A percentile compares a stretch with the other conserved stretches of the same genome.
Evolutionary conservation across 2,113 vertebrate genomes (phyloP).

Genomic region (Noctilio leporinus): DNA sequence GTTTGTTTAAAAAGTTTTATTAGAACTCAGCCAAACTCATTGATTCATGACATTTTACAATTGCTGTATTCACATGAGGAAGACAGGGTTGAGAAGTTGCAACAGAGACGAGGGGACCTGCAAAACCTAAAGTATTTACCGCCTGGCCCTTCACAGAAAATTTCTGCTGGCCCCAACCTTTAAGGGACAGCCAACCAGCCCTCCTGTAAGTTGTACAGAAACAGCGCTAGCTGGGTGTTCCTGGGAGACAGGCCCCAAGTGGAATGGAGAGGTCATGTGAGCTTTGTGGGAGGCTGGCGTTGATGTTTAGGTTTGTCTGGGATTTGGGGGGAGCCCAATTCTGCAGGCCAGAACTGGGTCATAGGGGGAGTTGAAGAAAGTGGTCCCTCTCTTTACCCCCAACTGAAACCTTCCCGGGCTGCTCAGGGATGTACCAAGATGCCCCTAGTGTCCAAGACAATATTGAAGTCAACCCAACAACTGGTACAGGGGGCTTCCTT

Average conservation of each 20-base stretch:
- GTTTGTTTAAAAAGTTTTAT: not conserved
- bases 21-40: not conserved
- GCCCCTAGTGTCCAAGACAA: not conserved
- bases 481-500: not conserved
- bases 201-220: not conserved
- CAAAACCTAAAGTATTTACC: not conserved
- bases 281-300: not conserved
- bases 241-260: too few relatives aligned
- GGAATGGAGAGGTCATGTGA: not conserved
- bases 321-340: not conserved
- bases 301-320: not conserved
- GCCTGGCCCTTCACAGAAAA: not conserved
- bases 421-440: not conserved
- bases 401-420: not conserved
- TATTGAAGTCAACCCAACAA: not conserved
- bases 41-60: rapidly evolving
- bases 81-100: not conserved
- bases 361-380: not conserved
- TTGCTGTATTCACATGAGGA: rapidly evolving
- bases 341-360: not conserved
- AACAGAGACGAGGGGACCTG: not conserved
- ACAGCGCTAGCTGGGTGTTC: not conserved
- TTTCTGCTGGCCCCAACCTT: not conserved
- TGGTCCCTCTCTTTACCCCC: not conserved
- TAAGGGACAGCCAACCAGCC: not conserved